Evolutionary conservation across 1,140 invertebrate species (phyloP).

Genomic region (Hormaphis cornu): DNA sequence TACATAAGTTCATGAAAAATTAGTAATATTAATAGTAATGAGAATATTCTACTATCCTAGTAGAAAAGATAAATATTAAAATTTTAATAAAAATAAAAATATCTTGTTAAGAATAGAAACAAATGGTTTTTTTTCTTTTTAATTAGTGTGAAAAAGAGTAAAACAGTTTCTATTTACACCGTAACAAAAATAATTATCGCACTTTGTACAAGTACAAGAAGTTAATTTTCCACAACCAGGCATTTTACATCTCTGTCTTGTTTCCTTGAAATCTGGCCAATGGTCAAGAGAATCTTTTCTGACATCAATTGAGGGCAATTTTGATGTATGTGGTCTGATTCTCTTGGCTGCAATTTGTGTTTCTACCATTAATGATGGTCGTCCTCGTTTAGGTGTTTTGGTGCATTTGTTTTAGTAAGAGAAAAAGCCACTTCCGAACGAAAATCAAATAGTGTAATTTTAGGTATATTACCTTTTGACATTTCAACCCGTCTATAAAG

Average conservation of each 20-base stretch:
- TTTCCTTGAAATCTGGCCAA: too few relatives aligned
- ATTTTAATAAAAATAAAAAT: too few relatives aligned
- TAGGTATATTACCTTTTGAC: background rate
- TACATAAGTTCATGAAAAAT: too few relatives aligned
- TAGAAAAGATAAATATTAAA: too few relatives aligned
- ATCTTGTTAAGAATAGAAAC: too few relatives aligned
- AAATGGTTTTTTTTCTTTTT: too few relatives aligned
- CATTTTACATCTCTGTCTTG: conserved; percentile 40
- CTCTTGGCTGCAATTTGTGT: background rate
- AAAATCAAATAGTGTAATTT: conserved; percentile 1
- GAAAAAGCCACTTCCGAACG: conserved; percentile 27
- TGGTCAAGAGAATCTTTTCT: conserved; percentile 39
- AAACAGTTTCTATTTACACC: background rate
- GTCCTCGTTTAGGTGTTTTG: background rate
- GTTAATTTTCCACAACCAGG: conserved; percentile 33
- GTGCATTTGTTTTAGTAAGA: conserved; percentile 16
- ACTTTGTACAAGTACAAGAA: background rate
- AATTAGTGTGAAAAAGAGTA: background rate
- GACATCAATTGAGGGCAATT: conserved; percentile 36
- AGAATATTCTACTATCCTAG: too few relatives aligned
- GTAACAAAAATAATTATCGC: background rate
- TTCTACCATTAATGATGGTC: background rate
- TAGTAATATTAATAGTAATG: too few relatives aligned
- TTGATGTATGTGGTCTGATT: background rate
- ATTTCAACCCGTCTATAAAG: conserved; percentile 36